Percentiles rank a stretch among this genome's conserved stretches.
Evolutionary conservation across 1,140 invertebrate genomes (phyloP).

Genomic region (Venturia canescens): DNA sequence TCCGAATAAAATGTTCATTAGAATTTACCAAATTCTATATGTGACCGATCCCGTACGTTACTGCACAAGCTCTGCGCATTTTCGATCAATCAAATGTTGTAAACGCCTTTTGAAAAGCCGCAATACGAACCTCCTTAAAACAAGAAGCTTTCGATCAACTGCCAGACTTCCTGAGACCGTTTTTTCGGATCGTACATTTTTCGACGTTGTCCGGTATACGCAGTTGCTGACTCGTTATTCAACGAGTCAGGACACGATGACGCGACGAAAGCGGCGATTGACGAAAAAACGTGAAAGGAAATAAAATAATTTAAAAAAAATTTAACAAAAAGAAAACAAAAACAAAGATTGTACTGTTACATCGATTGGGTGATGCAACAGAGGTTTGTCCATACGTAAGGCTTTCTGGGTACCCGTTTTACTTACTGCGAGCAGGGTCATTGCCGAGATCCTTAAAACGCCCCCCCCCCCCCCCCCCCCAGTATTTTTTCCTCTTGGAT

Average conservation of each 20-base stretch:
- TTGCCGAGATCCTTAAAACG: not conserved
- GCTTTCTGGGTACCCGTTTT: not conserved
- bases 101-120: too few species aligned
- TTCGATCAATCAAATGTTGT: too few species aligned
- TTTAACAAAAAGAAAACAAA: too few species aligned
- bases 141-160: not conserved
- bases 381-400: not conserved
- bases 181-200: not conserved
- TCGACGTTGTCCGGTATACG: not conserved
- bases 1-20: too few species aligned
- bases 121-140: not conserved
- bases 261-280: not conserved
- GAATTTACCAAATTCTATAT: too few species aligned
- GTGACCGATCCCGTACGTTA: too few species aligned
- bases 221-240: conserved; percentile 15
- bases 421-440: not conserved
- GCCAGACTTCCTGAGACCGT: not conserved
- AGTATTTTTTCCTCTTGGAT: not conserved
- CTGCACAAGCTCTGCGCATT: too few species aligned
- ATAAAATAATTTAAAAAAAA: too few species aligned
- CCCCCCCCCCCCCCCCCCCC: too few species aligned
- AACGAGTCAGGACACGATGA: not conserved
- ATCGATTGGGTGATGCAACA: not conserved
- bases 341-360: conserved; percentile 29
- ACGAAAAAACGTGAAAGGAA: not conserved